Conservation (phyloP, 2,888 invertebrate species). For the Chaitophorus viminalis region DNA sequence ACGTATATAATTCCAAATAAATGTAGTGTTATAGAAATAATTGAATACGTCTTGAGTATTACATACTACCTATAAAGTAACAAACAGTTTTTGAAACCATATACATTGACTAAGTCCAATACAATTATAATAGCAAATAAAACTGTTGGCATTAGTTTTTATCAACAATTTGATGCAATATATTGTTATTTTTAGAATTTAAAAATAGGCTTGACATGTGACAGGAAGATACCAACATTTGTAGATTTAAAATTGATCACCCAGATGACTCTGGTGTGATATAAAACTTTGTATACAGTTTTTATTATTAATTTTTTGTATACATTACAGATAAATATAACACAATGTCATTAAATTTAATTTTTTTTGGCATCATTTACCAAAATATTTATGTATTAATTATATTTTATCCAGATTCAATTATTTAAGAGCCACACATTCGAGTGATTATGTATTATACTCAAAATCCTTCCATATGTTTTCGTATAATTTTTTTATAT, state of each 20-base stretch:
- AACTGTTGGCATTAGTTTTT: background rate
- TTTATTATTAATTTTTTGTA: background rate
- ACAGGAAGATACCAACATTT: background rate
- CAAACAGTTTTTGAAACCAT: background rate
- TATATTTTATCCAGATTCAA: too few relatives aligned
- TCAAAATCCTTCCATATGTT: too few relatives aligned
- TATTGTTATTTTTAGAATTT: background rate
- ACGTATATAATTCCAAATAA: background rate
- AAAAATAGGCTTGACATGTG: constrained; percentile 11
- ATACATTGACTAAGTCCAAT: background rate
- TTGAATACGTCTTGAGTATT: background rate
- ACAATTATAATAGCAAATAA: background rate
- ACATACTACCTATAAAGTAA: background rate
- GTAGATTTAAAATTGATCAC: background rate
- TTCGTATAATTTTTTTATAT: too few relatives aligned
- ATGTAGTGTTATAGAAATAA: too few relatives aligned
- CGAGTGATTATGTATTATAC: too few relatives aligned
- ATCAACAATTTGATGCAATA: background rate
- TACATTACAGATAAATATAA: background rate
- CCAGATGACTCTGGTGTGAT: too few relatives aligned
- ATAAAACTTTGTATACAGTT: background rate
- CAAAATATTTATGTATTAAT: too few relatives aligned
- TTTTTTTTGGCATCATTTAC: too few relatives aligned
- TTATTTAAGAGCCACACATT: too few relatives aligned
- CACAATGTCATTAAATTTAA: too few relatives aligned